phyloP scores from a whole-genome alignment of 2,113 vertebrate species.

The Spea bombifrons region DNA sequence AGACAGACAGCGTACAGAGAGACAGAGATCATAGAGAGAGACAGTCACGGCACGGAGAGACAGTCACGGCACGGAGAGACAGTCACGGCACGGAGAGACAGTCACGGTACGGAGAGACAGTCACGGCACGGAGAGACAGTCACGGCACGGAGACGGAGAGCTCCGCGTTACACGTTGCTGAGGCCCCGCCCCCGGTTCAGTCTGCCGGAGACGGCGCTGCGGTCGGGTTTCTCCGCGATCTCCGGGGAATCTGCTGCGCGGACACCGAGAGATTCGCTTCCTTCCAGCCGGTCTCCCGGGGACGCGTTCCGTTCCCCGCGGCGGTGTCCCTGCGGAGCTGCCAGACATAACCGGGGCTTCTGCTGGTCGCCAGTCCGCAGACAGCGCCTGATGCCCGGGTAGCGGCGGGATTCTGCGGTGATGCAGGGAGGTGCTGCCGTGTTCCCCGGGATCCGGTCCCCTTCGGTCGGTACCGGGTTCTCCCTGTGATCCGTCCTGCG shows the following conservation, averaged over 20 bases:
- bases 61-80: no score
- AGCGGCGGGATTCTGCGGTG: background rate
- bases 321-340: no score
- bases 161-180: conserved; percentile 37
- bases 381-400: background rate
- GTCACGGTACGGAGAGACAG: no score
- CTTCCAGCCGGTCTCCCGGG: background rate
- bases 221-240: background rate
- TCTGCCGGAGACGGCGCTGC: conserved; percentile 37
- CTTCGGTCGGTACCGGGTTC: background rate
- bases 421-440: background rate
- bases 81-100: no score
- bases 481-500: no score
- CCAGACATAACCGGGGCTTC: background rate
- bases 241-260: conserved; percentile 17
- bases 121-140: no score
- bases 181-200: conserved; percentile 41
- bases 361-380: background rate
- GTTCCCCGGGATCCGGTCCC: background rate
- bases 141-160: conserved; percentile 17
- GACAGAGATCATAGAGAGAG: no score
- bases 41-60: no score
- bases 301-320: no score
- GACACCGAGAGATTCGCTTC: background rate
- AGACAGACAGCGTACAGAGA: no score